Evolutionary conservation across 2,797 vertebrate genomes (phyloP).

Genomic region (Characodon lateralis): DNA sequence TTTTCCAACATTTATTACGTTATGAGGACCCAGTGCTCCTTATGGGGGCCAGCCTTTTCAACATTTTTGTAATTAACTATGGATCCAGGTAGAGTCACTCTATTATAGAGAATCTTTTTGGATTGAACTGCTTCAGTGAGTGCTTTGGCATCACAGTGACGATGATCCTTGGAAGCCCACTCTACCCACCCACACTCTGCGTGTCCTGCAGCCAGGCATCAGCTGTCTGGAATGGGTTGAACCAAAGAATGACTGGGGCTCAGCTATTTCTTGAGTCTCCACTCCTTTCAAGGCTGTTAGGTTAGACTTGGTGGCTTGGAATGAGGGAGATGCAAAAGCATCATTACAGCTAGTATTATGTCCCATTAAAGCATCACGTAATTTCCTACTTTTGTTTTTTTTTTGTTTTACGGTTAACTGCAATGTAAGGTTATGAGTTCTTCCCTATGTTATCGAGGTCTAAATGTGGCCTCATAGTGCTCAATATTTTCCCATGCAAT

Average conservation of each 20-base stretch:
- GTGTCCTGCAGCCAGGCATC: conserved; percentile 56
- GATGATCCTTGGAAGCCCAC: conserved; percentile 40
- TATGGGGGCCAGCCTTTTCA: too few relatives aligned
- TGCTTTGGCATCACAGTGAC: conserved; percentile 50
- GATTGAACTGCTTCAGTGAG: conserved; percentile 44
- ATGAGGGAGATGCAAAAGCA: neutral
- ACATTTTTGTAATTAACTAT: neutral
- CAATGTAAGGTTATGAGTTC: neutral
- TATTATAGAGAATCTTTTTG: conserved; percentile 29
- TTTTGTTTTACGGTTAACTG: conserved; percentile 2
- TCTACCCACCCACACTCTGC: conserved; percentile 41
- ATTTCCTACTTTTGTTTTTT: conserved; percentile 7
- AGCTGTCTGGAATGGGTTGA: conserved; percentile 64
- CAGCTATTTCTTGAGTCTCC: conserved; percentile 42
- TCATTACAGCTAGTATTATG: conserved; percentile 8
- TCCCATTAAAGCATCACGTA: neutral
- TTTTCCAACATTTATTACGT: too few relatives aligned
- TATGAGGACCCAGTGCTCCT: too few relatives aligned
- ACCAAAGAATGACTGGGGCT: conserved; percentile 51
- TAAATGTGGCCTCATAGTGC: neutral
- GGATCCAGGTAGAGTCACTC: conserved; percentile 33
- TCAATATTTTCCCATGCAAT: neutral
- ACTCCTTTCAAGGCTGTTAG: conserved; percentile 31
- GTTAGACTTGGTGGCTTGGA: conserved; percentile 9
- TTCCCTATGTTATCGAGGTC: neutral